Percentiles rank a stretch among this genome's conserved stretches.
Evolutionary conservation across 2,888 invertebrate species (phyloP).

Genomic region (Pecten maximus): DNA sequence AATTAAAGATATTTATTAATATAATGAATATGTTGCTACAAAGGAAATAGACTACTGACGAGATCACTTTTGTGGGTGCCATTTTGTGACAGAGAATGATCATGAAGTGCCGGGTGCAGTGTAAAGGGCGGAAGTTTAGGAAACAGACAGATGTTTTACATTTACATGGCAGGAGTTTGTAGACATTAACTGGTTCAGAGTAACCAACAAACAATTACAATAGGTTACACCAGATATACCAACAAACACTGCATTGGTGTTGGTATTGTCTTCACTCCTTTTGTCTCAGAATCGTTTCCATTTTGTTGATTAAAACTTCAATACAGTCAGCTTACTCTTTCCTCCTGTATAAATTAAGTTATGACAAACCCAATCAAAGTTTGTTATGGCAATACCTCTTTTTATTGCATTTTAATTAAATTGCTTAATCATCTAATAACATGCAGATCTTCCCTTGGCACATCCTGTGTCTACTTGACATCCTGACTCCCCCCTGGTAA

Average conservation of each 20-base stretch:
- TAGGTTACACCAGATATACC: neutral
- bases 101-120: neutral
- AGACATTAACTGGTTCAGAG: neutral
- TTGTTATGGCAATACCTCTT: neutral
- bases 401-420: neutral
- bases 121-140: neutral
- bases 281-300: neutral
- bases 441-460: neutral
- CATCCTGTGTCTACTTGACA: neutral
- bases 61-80: neutral
- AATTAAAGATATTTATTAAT: too few species aligned
- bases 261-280: neutral
- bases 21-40: too few species aligned
- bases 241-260: too few species aligned
- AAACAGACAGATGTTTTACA: neutral
- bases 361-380: neutral
- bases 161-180: neutral
- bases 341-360: neutral
- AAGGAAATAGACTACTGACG: neutral
- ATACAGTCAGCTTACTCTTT: too few species aligned
- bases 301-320: neutral
- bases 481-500: neutral
- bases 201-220: neutral
- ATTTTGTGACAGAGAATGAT: neutral
- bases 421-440: conserved; percentile 24